Conservation (phyloP, 2,888 invertebrate genomes). For the Phytoseiulus persimilis region DNA sequence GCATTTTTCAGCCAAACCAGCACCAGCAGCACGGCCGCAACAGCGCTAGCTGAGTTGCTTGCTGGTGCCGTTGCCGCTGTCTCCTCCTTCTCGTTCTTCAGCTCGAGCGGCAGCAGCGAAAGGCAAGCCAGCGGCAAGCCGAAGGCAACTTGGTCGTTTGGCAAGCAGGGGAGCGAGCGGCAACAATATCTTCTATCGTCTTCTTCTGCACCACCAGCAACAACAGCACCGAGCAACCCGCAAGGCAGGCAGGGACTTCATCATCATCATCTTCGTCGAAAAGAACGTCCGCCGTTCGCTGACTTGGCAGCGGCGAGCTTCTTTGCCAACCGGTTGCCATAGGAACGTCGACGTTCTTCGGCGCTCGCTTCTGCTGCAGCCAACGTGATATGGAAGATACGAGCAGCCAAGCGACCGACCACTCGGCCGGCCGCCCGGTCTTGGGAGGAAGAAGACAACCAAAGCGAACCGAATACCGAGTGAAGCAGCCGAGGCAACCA, state of each 20-base stretch:
- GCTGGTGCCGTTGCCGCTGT: neutral
- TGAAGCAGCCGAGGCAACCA: neutral
- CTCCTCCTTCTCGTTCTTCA: neutral
- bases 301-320: neutral
- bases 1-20: neutral
- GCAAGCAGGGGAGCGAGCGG: neutral
- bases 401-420: neutral
- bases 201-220: neutral
- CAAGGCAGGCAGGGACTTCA: conserved; percentile 26
- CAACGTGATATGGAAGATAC: neutral
- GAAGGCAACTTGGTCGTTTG: neutral
- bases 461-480: neutral
- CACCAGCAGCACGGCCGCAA: neutral
- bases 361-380: neutral
- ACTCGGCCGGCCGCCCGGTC: neutral
- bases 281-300: neutral
- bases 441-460: neutral
- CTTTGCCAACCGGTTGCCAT: neutral
- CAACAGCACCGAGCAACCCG: neutral
- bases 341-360: neutral
- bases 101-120: neutral
- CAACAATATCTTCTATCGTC: neutral
- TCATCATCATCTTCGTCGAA: neutral
- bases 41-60: neutral
- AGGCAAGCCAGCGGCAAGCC: neutral